These are phyloP conservation scores for Lepeophtheirus nordmannii DNA, from an alignment of 2,888 invertebrate genomes.

Conservation along the genomic window DNA sequence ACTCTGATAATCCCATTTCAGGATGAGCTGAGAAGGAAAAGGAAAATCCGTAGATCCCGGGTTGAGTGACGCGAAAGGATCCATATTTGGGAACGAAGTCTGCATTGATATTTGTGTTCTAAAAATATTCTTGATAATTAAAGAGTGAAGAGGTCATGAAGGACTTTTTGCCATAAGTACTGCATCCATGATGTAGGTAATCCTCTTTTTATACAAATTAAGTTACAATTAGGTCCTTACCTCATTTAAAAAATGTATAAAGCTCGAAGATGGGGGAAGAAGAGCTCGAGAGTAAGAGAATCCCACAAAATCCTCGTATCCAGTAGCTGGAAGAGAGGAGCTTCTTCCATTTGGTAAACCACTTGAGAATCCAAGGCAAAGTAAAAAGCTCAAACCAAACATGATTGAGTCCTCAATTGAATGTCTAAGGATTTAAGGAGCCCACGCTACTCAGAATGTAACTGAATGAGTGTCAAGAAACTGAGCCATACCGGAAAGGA, in stretches of 20 bases:
- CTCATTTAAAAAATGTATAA: conserved; percentile 17
- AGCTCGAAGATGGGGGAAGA: background rate
- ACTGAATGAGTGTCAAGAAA: too few relatives aligned
- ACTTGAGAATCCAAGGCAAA: background rate
- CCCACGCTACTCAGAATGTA: too few relatives aligned
- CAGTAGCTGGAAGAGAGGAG: background rate
- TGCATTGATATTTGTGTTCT: conserved; percentile 21
- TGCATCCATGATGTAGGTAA: too few relatives aligned
- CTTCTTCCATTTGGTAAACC: background rate
- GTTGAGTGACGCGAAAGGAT: conserved; percentile 10
- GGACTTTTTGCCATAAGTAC: too few relatives aligned
- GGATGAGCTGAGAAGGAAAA: conserved; percentile 4
- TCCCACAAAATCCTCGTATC: conserved; percentile 15
- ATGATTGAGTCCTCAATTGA: too few relatives aligned
- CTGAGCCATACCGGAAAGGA: too few relatives aligned
- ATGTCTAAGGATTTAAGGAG: too few relatives aligned
- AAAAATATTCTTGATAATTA: too few relatives aligned
- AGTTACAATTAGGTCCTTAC: background rate
- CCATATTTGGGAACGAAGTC: conserved; percentile 19
- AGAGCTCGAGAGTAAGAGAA: conserved; percentile 12
- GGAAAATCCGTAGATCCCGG: conserved; percentile 13
- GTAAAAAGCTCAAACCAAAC: background rate
- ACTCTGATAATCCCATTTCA: background rate
- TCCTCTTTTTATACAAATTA: too few relatives aligned
- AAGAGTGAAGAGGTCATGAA: too few relatives aligned